Evolutionary conservation across 2,888 invertebrate genomes (phyloP).

Genomic region (Sarcophaga variegata): DNA sequence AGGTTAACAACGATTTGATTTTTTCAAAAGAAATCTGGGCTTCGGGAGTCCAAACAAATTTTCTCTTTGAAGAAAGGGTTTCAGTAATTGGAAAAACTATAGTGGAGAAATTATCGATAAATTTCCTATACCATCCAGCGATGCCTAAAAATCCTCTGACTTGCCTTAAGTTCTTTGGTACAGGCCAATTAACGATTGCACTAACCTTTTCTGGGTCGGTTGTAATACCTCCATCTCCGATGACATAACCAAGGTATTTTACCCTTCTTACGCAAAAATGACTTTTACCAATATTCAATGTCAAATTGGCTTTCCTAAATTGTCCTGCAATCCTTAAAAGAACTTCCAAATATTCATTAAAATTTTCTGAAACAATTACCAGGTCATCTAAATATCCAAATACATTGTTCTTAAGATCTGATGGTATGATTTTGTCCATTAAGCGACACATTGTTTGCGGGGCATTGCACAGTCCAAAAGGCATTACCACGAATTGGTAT

Average conservation of each 20-base stretch:
- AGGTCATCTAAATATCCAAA: conserved; percentile 40
- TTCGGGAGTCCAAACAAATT: conserved; percentile 28
- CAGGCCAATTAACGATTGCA: no score
- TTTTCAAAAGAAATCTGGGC: conserved; percentile 24
- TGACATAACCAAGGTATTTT: conserved; percentile 5
- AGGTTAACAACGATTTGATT: conserved; percentile 7
- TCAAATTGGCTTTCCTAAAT: conserved; percentile 47
- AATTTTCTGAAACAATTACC: conserved; percentile 41
- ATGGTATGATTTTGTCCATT: conserved; percentile 60
- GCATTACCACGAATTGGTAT: conserved; percentile 67
- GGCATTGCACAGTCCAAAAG: conserved; percentile 63
- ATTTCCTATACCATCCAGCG: conserved; percentile 52
- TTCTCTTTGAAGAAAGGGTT: conserved; percentile 2
- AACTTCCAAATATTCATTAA: conserved; percentile 43
- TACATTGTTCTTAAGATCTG: conserved; percentile 52
- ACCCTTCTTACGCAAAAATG: not conserved
- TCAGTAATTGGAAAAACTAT: conserved; percentile 40
- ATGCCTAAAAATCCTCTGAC: conserved; percentile 61
- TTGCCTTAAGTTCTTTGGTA: conserved; percentile 31
- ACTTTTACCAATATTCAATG: conserved; percentile 37
- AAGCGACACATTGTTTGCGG: conserved; percentile 57
- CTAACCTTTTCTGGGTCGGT: conserved; percentile 63
- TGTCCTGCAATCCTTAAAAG: conserved; percentile 38
- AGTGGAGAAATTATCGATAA: conserved; percentile 41
- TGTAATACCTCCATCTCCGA: conserved; percentile 27